Percentiles rank a stretch among this genome's conserved stretches.
Conservation (phyloP, 1,140 invertebrate species). For the Portunus trituberculatus region DNA sequence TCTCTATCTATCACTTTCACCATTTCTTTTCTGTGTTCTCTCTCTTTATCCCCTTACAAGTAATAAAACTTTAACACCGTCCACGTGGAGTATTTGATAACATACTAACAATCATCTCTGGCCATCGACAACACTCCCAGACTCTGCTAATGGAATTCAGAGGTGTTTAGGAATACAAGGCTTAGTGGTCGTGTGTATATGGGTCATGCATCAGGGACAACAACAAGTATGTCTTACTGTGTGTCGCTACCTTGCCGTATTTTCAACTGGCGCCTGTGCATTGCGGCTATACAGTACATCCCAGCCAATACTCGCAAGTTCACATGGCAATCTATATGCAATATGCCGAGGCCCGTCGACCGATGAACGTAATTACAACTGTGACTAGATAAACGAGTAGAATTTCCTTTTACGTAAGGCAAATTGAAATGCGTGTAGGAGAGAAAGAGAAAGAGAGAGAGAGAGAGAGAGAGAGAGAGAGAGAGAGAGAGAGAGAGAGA, state of each 20-base stretch:
- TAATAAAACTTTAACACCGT: no score
- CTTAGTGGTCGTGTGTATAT: background rate
- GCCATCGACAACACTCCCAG: no score
- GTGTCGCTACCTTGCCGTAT: background rate
- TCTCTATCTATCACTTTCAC: background rate
- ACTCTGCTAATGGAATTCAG: no score
- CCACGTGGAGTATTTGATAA: no score
- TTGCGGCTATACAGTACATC: background rate
- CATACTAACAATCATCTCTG: no score
- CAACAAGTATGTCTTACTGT: background rate
- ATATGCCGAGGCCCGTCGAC: background rate
- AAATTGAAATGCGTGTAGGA: background rate
- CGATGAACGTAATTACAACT: background rate
- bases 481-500: conserved; percentile 10
- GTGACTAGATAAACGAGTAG: conserved; percentile 28
- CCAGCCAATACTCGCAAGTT: background rate
- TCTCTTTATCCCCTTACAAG: background rate
- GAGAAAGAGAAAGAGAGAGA: background rate
- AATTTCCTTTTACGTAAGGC: background rate
- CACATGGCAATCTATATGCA: conserved; percentile 9
- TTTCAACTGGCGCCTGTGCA: background rate
- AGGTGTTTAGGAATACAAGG: background rate
- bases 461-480: conserved; percentile 52
- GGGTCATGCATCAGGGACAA: background rate
- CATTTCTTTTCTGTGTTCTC: background rate